Evolutionary conservation across 2,888 invertebrate genomes (phyloP).

Genomic region (Rhagonycha fulva): DNA sequence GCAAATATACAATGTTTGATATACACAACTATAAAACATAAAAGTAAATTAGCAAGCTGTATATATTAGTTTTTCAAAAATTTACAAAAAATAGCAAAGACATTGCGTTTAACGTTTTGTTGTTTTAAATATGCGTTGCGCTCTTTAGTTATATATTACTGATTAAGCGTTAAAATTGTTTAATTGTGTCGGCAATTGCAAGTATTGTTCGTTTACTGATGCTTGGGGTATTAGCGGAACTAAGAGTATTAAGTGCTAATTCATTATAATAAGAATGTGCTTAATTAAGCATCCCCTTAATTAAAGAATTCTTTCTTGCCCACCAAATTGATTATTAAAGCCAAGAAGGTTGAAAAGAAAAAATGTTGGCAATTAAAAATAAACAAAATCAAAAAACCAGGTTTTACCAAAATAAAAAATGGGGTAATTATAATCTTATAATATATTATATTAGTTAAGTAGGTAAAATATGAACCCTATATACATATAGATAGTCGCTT

Average conservation of each 20-base stretch:
- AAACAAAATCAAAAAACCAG: background rate
- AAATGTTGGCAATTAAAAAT: background rate
- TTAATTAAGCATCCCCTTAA: background rate
- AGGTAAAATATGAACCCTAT: slow-evolving; percentile 16
- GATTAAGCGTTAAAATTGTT: background rate
- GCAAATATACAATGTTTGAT: slow-evolving; percentile 6
- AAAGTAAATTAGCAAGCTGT: background rate
- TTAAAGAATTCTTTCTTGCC: background rate
- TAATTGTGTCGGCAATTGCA: background rate
- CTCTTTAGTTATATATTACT: background rate
- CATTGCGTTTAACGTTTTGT: background rate
- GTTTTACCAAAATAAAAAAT: background rate
- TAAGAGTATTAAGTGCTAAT: background rate
- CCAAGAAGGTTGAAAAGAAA: background rate
- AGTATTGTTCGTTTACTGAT: background rate
- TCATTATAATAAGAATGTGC: background rate
- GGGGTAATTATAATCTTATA: background rate
- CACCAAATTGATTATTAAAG: background rate
- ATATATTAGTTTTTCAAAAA: background rate
- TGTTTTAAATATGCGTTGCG: background rate
- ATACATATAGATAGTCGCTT: slow-evolving; percentile 41
- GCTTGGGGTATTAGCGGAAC: background rate
- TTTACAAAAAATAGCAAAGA: background rate
- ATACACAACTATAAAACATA: slow-evolving; percentile 2
- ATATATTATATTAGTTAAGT: slow-evolving; percentile 3